Evolutionary conservation across 2,113 vertebrate genomes (phyloP).

Genomic region (Daboia siamensis): DNA sequence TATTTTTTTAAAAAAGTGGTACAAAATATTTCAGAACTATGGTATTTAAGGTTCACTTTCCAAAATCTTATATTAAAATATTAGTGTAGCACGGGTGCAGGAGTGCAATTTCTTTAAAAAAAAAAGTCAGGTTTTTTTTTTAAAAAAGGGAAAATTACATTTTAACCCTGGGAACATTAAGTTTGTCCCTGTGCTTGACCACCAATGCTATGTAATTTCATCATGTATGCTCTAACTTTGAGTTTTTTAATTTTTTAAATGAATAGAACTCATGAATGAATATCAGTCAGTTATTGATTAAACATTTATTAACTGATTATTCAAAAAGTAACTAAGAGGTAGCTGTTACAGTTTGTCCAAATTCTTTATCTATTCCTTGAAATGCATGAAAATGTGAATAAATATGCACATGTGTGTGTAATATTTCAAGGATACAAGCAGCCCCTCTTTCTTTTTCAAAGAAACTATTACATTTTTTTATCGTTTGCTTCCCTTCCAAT

Average conservation of each 20-base stretch:
- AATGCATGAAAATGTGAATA: neutral
- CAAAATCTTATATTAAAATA: conserved; percentile 35
- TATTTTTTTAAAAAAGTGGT: conserved; percentile 28
- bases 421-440: neutral
- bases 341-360: conserved; percentile 28
- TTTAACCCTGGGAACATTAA: conserved; percentile 35
- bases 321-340: conserved; percentile 39
- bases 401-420: neutral
- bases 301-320: conserved; percentile 46
- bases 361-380: conserved; percentile 15
- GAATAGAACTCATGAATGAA: conserved; percentile 57
- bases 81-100: neutral
- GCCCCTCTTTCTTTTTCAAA: neutral
- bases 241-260: conserved; percentile 53
- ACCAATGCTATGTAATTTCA: conserved; percentile 50
- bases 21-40: conserved; percentile 8
- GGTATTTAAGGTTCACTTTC: conserved; percentile 36
- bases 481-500: conserved; percentile 42
- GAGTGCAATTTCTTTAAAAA: conserved; percentile 23
- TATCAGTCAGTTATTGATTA: conserved; percentile 52
- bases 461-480: conserved; percentile 36
- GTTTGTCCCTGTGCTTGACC: conserved; percentile 36
- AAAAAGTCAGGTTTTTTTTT: conserved; percentile 16
- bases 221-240: conserved; percentile 32
- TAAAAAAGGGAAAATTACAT: conserved; percentile 51